Conservation (phyloP, 2,888 invertebrate genomes). For the Smittia aterrima region DNA sequence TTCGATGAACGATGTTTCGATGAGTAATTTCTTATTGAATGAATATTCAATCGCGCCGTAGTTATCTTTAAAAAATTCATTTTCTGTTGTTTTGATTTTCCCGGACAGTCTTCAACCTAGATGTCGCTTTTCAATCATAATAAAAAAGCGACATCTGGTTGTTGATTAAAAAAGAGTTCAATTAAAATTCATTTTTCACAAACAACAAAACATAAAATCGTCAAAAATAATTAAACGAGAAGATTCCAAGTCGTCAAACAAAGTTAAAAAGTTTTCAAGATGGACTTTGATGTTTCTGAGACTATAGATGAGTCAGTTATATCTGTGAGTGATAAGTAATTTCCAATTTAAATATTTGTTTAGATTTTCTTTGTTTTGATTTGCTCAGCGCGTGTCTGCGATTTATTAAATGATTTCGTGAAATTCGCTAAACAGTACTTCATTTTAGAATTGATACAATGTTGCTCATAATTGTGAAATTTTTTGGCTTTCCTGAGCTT, state of each 20-base stretch:
- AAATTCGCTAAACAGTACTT: no score
- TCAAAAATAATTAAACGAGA: neutral
- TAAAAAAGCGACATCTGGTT: no score
- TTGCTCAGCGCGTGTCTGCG: no score
- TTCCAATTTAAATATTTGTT: neutral
- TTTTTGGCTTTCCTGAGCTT: neutral
- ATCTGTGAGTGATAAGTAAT: slow-evolving; percentile 47
- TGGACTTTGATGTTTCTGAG: slow-evolving; percentile 53
- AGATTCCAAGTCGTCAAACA: neutral
- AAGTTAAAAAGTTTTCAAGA: slow-evolving; percentile 42
- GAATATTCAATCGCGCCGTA: neutral
- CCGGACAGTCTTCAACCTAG: neutral
- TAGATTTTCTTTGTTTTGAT: slow-evolving; percentile 32
- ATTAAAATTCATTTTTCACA: no score
- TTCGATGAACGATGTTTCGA: slow-evolving; percentile 50
- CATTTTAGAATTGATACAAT: neutral
- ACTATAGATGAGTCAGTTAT: slow-evolving; percentile 51
- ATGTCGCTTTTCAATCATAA: neutral
- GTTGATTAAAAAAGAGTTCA: no score
- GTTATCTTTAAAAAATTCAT: slow-evolving; percentile 7
- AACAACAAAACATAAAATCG: neutral
- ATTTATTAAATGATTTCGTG: no score
- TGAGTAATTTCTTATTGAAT: neutral
- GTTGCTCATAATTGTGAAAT: neutral
- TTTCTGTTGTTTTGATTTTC: neutral